Base-by-base conservation (phyloP, 2,797 vertebrate species). In the Macropodus opercularis region DNA sequence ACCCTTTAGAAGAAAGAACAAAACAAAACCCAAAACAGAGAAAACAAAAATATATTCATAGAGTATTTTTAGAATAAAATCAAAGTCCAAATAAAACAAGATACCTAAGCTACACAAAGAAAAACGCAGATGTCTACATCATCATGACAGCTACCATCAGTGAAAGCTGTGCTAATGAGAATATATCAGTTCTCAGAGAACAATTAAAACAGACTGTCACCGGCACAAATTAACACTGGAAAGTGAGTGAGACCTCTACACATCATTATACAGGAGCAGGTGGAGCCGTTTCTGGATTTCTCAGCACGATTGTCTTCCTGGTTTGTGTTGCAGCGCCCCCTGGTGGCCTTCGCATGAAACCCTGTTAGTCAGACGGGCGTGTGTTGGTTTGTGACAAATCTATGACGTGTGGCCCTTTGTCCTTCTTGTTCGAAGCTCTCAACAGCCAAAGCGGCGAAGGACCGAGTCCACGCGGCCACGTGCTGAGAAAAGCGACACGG, bases 161-260 rank as follows among this genome's bases (percentile, higher is more conserved):
- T 57, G 55, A 77, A 61, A 73, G 83, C 82, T 79, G 89, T 72
- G 77, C 84, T 82, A 75, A 85, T 80, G 83, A 86, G 73, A 75
- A 85, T 80, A 69, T 81, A 87, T 81, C 68, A 77, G 75, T 67
- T 80, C 68, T 84, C 80, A 86, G 60, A 88, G 72, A 85, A 90
- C 84, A 80, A 75, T 83, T 81, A 89, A 89, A 93, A 87, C 87
- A 92, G 89, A 93, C 93, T 91, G 93, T 94, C 94, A 94, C 94
- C 94, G 93, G 94, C 94, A 95, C 94, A 92, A 93, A 92, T 87
- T 91, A 94, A 94, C 94, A 95, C 93, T 42, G 94, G 92, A 93
- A 91, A 94, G 90, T 91, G 91, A 92, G 92, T 89, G 89, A 93
- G 87, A 92, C 90, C 87, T 91, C 81, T 86, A 91, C 92, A 95